A percentile compares a stretch with the other conserved stretches of the same genome.
phyloP scores from a whole-genome alignment of 2,113 vertebrate genomes.

The Psilopsiagon aurifrons region DNA sequence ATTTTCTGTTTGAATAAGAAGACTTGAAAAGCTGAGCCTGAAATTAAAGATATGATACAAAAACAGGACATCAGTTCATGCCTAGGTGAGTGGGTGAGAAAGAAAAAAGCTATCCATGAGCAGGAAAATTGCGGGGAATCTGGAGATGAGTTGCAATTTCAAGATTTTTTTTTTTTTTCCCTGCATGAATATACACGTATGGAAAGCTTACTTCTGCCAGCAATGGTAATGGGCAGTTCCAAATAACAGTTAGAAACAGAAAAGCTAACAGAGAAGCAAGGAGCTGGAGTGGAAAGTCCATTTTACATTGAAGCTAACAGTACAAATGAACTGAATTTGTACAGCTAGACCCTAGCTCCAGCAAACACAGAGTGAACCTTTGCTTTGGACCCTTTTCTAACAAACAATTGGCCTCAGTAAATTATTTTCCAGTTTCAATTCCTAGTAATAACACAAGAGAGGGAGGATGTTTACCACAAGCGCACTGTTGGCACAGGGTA shows the following conservation, averaged over 20 bases:
- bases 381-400: background rate
- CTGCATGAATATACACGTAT: background rate
- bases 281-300: background rate
- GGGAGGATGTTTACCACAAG: background rate
- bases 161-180: background rate
- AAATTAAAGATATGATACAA: background rate
- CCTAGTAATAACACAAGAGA: background rate
- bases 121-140: background rate
- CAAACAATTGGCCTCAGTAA: background rate
- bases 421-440: background rate
- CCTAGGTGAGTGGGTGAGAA: background rate
- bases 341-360: background rate
- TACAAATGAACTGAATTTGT: background rate
- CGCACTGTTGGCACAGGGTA: background rate
- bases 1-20: background rate
- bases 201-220: background rate
- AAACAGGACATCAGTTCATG: background rate
- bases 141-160: background rate
- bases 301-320: background rate
- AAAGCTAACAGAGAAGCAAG: background rate
- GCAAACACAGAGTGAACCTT: background rate
- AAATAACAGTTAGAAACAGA: background rate
- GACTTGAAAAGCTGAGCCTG: background rate
- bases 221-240: background rate
- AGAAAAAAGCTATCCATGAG: background rate